These are phyloP conservation scores for Centroberyx gerrardi DNA, from an alignment of 2,797 vertebrate genomes.

Conservation along the genomic window DNA sequence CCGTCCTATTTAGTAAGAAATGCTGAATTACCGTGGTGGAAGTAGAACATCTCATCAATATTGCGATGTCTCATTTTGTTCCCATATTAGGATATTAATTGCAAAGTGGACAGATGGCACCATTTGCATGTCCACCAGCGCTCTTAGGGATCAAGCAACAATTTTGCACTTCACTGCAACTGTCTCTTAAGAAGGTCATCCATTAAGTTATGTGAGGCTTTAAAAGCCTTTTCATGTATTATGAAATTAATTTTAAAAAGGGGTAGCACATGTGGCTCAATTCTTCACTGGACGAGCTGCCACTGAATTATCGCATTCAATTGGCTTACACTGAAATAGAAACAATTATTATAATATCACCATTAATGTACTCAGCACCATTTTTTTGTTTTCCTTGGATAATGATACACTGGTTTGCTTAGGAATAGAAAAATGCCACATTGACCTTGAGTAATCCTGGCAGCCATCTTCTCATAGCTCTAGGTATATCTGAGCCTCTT, in stretches of 20 bases:
- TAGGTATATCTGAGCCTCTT: conserved; percentile 54
- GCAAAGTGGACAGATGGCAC: conserved; percentile 78
- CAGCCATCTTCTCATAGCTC: conserved; percentile 27
- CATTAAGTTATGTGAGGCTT: conserved; percentile 77
- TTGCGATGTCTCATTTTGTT: conserved; percentile 64
- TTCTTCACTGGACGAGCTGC: conserved; percentile 38
- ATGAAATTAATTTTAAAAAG: conserved; percentile 77
- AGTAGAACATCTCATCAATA: conserved; percentile 70
- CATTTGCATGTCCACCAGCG: conserved; percentile 74
- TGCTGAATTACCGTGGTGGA: conserved; percentile 16
- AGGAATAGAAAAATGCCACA: conserved; percentile 8
- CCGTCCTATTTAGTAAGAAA: neutral
- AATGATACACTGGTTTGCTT: conserved; percentile 2
- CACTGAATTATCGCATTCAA: conserved; percentile 40
- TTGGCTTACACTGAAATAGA: conserved; percentile 22
- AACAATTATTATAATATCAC: conserved; percentile 23
- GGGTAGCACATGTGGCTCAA: conserved; percentile 35
- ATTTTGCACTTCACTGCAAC: conserved; percentile 83
- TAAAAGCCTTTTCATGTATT: conserved; percentile 85
- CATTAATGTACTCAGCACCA: conserved; percentile 14
- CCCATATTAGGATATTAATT: conserved; percentile 74
- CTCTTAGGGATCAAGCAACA: conserved; percentile 79
- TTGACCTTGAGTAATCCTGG: conserved; percentile 71
- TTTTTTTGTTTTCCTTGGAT: conserved; percentile 14
- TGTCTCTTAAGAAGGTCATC: conserved; percentile 81